Evolutionary conservation across 92 coral and sea anemone species (phyloP), one percentile per base, ranked within the genome.

Genomic region (Pocillopora meandrina): DNA sequence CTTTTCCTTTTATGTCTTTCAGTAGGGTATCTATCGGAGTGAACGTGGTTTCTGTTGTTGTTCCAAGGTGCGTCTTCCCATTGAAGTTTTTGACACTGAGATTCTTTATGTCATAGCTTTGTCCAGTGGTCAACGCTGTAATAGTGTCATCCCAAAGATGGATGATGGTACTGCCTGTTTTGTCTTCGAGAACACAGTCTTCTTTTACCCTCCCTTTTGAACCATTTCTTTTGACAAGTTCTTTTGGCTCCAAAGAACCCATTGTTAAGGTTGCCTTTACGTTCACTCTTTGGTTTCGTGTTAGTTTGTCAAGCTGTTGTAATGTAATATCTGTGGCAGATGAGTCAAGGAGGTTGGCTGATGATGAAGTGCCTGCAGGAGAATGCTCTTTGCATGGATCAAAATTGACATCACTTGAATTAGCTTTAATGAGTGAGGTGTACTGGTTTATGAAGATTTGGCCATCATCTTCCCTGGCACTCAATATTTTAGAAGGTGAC

Each of bases 141-240:
- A 33, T 65, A 3, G 69, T 72, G 3, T 80, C 77, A 74, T 85
- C 89, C 89, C 92, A 85, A 52, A 89, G 58, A 69, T 89, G 89
- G 64, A 89, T 66, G 64, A 59, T 79, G 61, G 92, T 89, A 75
- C 73, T 35, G 47, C 92, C 92, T 8, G 86, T 84, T 80, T 75
- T 72, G 81, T 89, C 92, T 79, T 89, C 91, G 6, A 84, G 57
- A n/a, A 89, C n/a, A 35, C 92, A 84, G 72, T 89, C 88, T 72
- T 89, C 92, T 19, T 83, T 83, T 56, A 89, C 92, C 26, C 9
- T 67, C 10, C 92, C 83, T 52, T 35, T 61, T 21, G 47, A 15
- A 56, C 89, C 89, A 69, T 89, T 82, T 52, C 92, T 85, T 78
- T 80, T 89, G 47, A 10, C 13, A 36, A 89, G 65, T 65, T 84